A percentile compares a stretch with the other conserved stretches of the same genome.
Evolutionary conservation across 2,797 vertebrate species (phyloP).

Genomic region (Gambusia yucatana): DNA sequence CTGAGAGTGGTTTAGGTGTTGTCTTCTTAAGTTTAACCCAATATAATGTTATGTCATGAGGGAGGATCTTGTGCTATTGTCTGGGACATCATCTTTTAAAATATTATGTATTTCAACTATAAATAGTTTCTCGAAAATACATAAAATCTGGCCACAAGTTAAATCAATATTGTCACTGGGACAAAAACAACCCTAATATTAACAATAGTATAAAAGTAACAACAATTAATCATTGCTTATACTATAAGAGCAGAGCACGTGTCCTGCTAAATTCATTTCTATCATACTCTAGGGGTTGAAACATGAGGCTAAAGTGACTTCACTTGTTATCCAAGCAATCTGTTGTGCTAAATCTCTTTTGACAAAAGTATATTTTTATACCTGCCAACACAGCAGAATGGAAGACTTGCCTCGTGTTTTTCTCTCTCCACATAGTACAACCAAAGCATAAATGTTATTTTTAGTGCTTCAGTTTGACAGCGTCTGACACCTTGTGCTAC

Average conservation of each 20-base stretch:
- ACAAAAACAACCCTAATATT: neutral
- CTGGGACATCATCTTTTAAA: neutral
- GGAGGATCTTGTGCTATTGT: neutral
- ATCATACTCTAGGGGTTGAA: neutral
- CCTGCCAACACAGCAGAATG: neutral
- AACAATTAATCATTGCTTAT: neutral
- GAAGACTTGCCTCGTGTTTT: neutral
- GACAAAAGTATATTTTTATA: conserved; percentile 1
- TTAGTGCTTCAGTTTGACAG: neutral
- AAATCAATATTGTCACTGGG: neutral
- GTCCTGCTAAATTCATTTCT: neutral
- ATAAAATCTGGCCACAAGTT: neutral
- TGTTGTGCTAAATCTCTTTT: neutral
- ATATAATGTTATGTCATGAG: neutral
- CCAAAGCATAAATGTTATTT: neutral
- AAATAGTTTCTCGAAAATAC: neutral
- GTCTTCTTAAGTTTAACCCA: neutral
- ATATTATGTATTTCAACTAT: neutral
- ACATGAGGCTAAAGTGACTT: neutral
- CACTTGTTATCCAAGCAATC: neutral
- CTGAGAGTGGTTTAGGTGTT: neutral
- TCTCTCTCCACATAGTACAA: neutral
- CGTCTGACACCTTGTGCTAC: neutral
- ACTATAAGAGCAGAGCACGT: neutral
- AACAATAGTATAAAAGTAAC: neutral